phyloP scores from a whole-genome alignment of 2,113 vertebrate genomes.

The Bubalus kerabau region DNA sequence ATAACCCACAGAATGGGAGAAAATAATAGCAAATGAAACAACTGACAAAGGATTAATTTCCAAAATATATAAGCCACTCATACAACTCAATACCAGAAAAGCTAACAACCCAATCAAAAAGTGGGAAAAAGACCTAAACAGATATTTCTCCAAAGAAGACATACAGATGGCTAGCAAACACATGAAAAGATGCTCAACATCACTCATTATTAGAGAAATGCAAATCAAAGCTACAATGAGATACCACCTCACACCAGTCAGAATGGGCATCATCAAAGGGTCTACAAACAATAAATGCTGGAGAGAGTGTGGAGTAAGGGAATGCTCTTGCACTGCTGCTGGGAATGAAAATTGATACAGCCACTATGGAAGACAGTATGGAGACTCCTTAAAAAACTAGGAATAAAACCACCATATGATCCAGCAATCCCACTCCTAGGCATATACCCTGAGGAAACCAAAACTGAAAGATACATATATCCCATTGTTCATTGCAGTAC shows the following conservation, averaged over 20 bases:
- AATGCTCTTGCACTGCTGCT: neutral
- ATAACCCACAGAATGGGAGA: neutral
- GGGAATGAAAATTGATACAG: neutral
- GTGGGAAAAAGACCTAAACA: neutral
- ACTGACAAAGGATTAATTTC: neutral
- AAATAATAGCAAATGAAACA: neutral
- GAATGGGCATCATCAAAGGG: neutral
- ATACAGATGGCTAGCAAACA: neutral
- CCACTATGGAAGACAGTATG: neutral
- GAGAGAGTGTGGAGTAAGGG: neutral
- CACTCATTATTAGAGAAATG: neutral
- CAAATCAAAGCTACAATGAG: neutral
- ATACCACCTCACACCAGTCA: neutral
- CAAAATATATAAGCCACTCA: neutral
- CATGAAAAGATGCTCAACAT: neutral
- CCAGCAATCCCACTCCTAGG: neutral
- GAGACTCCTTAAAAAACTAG: neutral
- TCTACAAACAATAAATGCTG: neutral
- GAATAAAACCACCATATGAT: neutral
- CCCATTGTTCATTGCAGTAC: neutral
- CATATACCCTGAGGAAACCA: neutral
- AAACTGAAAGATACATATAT: neutral
- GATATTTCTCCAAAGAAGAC: neutral
- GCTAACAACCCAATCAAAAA: neutral
- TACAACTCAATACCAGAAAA: neutral